Evolutionary conservation across 2,888 invertebrate genomes (phyloP), one percentile per base, ranked within the genome.

Genomic region (Dryobotodes eremita): DNA sequence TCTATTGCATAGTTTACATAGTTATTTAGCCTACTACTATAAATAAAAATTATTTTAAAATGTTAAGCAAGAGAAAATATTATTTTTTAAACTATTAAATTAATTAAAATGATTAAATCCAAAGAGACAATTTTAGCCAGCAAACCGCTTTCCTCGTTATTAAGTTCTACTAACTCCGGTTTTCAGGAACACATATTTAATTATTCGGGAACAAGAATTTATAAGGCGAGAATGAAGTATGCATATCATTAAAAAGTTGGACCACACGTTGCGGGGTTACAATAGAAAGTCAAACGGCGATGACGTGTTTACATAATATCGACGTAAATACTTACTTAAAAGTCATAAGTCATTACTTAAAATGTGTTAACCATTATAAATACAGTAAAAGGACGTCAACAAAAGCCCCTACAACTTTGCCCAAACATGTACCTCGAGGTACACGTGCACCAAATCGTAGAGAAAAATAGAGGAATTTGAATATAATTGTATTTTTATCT

Each of bases 151-250:
- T 74, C 5, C 59, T 71, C 42, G 55, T 83, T 77, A 71, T 77
- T 31, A 71, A 62, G 55, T 71, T 68, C 70, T 73, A 70, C 59
- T 73, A 62, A 74, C 69, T 61, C 50, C 62, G 15, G 70, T 84
- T 85, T 85, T 17, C 73, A 53, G 20, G 68, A 82, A 71, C 72
- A 64, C 77, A 71, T 82, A 84, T 77, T 84, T 71, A 82, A 84
- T 84, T 84, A 82, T 84, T 82, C 74, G 69, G 55, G 71, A 82
- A 86, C 83, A 77, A 86, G 84, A 86, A 82, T 82, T 84, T 71
- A 86, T 86, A 86, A 82, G 86, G 85, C 71, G 71, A 71, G 71
- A 85, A 86, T 81, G 69, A 82, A 77, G 77, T 74, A 86, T 82
- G 83, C 86, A 86, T 69, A 77, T 82, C 48, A 86, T 86, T 84